A percentile compares a stretch with the other conserved stretches of the same genome.
Conservation (phyloP, 1,140 invertebrate species). For the Achatina immaculata region DNA sequence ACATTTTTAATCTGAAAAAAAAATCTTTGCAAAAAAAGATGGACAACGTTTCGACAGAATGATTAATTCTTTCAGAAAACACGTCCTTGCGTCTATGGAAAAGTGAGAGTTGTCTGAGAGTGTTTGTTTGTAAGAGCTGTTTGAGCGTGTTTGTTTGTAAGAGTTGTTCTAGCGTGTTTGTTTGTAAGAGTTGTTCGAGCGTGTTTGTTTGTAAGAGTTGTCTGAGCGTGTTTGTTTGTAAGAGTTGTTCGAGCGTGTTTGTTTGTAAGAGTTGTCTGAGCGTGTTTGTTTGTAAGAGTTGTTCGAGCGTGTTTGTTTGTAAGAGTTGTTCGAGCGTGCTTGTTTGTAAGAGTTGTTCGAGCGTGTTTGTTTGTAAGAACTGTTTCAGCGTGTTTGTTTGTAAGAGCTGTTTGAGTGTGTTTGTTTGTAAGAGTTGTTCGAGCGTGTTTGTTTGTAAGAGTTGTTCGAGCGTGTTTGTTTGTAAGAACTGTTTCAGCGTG, state of each 20-base stretch:
- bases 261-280: neutral
- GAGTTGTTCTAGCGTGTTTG: neutral
- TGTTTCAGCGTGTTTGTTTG: neutral
- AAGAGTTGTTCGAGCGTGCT: neutral
- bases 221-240: neutral
- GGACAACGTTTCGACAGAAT: too few species aligned
- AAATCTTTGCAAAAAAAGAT: too few species aligned
- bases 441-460: neutral
- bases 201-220: neutral
- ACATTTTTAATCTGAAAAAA: too few species aligned
- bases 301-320: neutral
- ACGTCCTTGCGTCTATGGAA: neutral
- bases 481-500: neutral
- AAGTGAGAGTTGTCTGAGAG: neutral
- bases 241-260: neutral
- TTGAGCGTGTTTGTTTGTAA: neutral
- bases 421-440: neutral
- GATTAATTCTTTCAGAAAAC: too few species aligned
- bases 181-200: neutral
- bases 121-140: neutral
- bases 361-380: neutral
- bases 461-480: neutral
- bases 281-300: neutral
- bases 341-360: neutral
- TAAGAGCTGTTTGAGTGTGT: neutral